Base-by-base conservation (phyloP, 2,113 vertebrate species). In the Neomonachus schauinslandi region DNA sequence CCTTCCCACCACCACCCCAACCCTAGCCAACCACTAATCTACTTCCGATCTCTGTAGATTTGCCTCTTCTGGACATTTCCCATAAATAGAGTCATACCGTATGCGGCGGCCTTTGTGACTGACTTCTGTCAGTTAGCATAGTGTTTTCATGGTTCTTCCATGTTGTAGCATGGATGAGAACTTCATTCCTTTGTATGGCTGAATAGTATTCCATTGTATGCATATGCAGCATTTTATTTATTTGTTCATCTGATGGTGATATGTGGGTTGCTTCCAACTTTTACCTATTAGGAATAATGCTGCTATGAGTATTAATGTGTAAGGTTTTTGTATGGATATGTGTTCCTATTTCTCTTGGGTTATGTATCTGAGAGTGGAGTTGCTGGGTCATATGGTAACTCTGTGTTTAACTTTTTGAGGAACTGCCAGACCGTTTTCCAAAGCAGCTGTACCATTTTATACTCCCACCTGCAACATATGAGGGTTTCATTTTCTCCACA, bases 341-440 rank as follows among this genome's bases (percentile, higher is more conserved):
- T 87, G 61, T 69, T 82, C 89, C 93, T 67, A 51, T 89, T 95
- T 92, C 77, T 86, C 57, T 76, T 87, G 26, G 14, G 26, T 77
- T 59, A 19, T 94, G 14, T 57, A 84, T 8, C 57, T 74, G 22
- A 33, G 71, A 85, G n/a, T 84, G 24, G 86, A 91, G 77, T 91
- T 93, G 31, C 55, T 93, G 81, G 42, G 42, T 85, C 57, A 53
- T 65, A 72, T 26, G 67, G 76, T 26, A 91, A 85, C 42, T n/a
- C 24, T 90, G 1, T 77, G 33, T 93, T 86, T 91, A 72, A 36
- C 53, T 79, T 88, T 96, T 93, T 63, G 65, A 88, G 46, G 14
- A 46, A 42, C 57, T 90, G 71, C 86, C 67, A 63, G 72, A 16
- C 9, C 74, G 4, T 83, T 85, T 94, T 95, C 63, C 90, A 95